Conservation (phyloP, 2,888 invertebrate genomes). For the Oscheius sp. region DNA sequence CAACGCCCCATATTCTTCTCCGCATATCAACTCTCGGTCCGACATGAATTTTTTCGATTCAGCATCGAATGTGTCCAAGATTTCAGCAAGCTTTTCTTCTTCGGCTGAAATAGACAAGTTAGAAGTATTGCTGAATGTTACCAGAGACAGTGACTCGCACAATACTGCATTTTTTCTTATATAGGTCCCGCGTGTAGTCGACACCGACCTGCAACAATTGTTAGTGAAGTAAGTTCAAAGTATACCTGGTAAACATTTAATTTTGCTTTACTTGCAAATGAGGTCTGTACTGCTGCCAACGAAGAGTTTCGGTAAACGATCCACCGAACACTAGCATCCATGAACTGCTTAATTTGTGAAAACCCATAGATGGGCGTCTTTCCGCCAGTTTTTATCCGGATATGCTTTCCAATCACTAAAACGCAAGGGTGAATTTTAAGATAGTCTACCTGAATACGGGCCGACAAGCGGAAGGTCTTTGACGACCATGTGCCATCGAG, state of each 20-base stretch:
- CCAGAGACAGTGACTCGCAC: slow-evolving; percentile 53
- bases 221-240: neutral
- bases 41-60: slow-evolving; percentile 45
- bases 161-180: slow-evolving; percentile 47
- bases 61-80: slow-evolving; percentile 44
- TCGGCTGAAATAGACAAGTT: slow-evolving; percentile 40
- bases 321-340: slow-evolving; percentile 57
- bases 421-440: neutral
- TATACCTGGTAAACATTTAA: slow-evolving; percentile 44
- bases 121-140: slow-evolving; percentile 1
- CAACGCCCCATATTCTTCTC: slow-evolving; percentile 10
- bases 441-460: slow-evolving; percentile 46
- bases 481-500: slow-evolving; percentile 50
- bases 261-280: slow-evolving; percentile 42
- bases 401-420: slow-evolving; percentile 47
- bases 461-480: slow-evolving; percentile 53
- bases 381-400: slow-evolving; percentile 44
- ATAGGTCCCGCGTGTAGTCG: slow-evolving; percentile 49
- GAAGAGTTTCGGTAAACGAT: slow-evolving; percentile 47
- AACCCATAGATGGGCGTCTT: slow-evolving; percentile 43
- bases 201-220: slow-evolving; percentile 45
- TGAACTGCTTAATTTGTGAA: slow-evolving; percentile 39
- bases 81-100: slow-evolving; percentile 46
- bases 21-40: slow-evolving; percentile 8
- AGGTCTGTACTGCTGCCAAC: slow-evolving; percentile 41